Evolutionary conservation across 2,888 invertebrate genomes (phyloP), one percentile per base, ranked within the genome.

Genomic region (Drosophila setosimentum): DNA sequence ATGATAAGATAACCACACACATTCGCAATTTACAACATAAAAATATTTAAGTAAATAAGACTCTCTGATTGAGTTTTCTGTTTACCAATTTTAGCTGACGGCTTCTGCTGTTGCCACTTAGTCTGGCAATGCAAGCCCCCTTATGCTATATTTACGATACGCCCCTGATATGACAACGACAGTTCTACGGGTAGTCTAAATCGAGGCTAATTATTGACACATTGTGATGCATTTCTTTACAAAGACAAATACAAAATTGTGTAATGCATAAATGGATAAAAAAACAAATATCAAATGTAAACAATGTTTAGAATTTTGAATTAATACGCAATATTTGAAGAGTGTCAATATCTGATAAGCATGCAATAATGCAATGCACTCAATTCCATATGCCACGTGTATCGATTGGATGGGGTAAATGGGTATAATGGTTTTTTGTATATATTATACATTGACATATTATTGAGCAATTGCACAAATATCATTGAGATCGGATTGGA

Each of bases 21-120:
- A 24, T 8, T 16, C 51, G 59, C 76, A 71, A 64, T 83, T 77
- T 83, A 77, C 81, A 78, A 74, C 76, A 72, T 84, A 84, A 82
- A 24, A 69, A 75, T 53, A 61, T 62, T 37, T 55, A 55, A 53
- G 78, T 42, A 70, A 67, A 65, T 53, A 67, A 30, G 57, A 69
- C 62, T 68, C 55, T 55, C 7, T 13, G 55, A 55, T 16, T 55
- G n/a, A 71, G 68, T 78, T 73, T 51, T 54, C 67, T 49, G 54
- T 53, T 64, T 64, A 54, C 60, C 57, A 69, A 77, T 61, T 37
- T 54, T 32, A 54, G 57, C 54, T 65, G 29, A 16, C 32, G 27
- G 29, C 11, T 30, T 82, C 29, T 29, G 35, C 16, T 33, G 82
- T 81, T 78, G 87, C 87, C 84, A 87, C 75, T 58, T 76, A 78